Conservation (phyloP, 2,113 vertebrate genomes). For the Alligator mississippiensis region DNA sequence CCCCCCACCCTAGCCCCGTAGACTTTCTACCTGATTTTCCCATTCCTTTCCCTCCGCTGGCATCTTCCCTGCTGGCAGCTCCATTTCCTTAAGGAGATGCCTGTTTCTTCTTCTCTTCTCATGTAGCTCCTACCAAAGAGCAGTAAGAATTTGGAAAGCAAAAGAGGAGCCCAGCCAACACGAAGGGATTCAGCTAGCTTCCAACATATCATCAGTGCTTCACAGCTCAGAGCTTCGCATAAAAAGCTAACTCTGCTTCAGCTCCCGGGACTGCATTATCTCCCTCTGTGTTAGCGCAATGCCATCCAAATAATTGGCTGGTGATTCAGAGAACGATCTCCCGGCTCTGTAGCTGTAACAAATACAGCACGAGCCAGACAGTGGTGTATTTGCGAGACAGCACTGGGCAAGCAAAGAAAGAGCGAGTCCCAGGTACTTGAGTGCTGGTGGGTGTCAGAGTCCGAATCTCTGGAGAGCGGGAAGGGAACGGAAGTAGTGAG, state of each 20-base stretch:
- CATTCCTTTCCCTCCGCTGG: fast-evolving
- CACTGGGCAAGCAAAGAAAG: neutral
- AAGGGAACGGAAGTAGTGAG: neutral
- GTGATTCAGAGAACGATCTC: neutral
- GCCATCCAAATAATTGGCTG: neutral
- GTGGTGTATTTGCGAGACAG: neutral
- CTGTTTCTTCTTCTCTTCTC: neutral
- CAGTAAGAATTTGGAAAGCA: neutral
- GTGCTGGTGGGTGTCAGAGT: neutral
- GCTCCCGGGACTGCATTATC: neutral
- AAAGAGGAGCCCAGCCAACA: neutral
- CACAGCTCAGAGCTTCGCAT: neutral
- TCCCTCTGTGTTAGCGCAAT: neutral
- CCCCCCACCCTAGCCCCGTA: neutral
- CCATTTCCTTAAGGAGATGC: neutral
- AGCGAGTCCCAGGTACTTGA: neutral
- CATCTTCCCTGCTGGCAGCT: neutral
- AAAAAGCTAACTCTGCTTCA: neutral
- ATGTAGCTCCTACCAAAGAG: neutral
- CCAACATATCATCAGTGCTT: neutral
- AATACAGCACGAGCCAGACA: neutral
- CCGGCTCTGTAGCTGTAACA: neutral
- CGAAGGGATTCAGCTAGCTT: neutral
- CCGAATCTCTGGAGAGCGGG: neutral
- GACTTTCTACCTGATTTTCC: neutral